Conservation (phyloP, 2,888 invertebrate species). For the Drosophila pseudotakahashii region DNA sequence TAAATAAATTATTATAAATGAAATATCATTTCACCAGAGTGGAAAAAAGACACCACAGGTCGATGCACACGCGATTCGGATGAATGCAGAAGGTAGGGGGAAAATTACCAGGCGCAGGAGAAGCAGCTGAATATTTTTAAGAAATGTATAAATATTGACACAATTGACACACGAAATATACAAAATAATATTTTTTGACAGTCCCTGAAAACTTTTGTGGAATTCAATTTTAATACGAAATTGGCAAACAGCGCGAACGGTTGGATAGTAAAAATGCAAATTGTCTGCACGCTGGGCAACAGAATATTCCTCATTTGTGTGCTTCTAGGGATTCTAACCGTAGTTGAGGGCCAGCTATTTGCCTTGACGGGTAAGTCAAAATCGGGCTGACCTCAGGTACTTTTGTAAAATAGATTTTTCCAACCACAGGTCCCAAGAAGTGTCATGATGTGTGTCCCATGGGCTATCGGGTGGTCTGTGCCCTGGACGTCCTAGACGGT, state of each 20-base stretch:
- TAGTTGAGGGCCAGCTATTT: slow-evolving; percentile 38
- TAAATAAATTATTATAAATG: neutral
- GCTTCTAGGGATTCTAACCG: slow-evolving; percentile 28
- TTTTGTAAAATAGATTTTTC: neutral
- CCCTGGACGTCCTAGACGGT: slow-evolving; percentile 51
- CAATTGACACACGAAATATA: slow-evolving; percentile 46
- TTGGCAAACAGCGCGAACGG: slow-evolving; percentile 11
- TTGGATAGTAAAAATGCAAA: slow-evolving; percentile 42
- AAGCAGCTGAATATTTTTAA: slow-evolving; percentile 36
- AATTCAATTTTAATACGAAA: slow-evolving; percentile 43
- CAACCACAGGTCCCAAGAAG: slow-evolving; percentile 48
- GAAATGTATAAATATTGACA: slow-evolving; percentile 49
- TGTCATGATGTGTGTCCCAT: slow-evolving; percentile 67
- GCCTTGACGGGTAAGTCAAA: slow-evolving; percentile 39
- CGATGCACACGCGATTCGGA: slow-evolving; percentile 37
- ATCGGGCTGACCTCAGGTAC: neutral
- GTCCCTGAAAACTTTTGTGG: slow-evolving; percentile 18
- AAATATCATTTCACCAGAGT: slow-evolving; percentile 22
- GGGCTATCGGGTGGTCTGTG: slow-evolving; percentile 65
- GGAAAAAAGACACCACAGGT: slow-evolving; percentile 35
- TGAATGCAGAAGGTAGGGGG: slow-evolving; percentile 19
- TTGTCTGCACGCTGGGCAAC: slow-evolving; percentile 10
- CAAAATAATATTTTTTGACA: slow-evolving; percentile 18
- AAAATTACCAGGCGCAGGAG: slow-evolving; percentile 22
- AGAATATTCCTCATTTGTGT: slow-evolving; percentile 29